These are phyloP conservation scores for Phasianus colchicus DNA, from an alignment of 2,113 vertebrate genomes.

Conservation along the genomic window DNA sequence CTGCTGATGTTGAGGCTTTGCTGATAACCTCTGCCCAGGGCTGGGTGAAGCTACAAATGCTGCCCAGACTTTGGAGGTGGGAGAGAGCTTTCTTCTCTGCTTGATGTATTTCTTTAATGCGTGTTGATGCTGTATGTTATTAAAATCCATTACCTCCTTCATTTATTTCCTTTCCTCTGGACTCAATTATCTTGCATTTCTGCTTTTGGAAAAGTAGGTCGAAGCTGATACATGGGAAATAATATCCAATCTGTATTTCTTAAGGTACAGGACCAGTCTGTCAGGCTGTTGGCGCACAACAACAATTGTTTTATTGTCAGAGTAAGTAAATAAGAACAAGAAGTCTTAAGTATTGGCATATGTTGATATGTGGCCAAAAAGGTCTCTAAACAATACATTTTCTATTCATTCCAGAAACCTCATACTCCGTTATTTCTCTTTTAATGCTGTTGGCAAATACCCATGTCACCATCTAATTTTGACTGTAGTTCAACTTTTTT, in stretches of 20 bases:
- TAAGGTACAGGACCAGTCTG: conserved; percentile 59
- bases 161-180: conserved; percentile 62
- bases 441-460: conserved; percentile 76
- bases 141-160: conserved; percentile 66
- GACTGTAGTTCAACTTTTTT: conserved; percentile 69
- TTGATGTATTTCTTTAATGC: conserved; percentile 13
- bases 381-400: conserved; percentile 70
- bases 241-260: conserved; percentile 39
- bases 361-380: conserved; percentile 69
- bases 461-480: conserved; percentile 75
- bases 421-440: conserved; percentile 73
- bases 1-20: neutral
- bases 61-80: neutral
- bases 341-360: conserved; percentile 75
- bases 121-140: conserved; percentile 33
- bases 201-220: neutral
- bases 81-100: neutral
- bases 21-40: neutral
- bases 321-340: conserved; percentile 73
- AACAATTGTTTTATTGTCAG: conserved; percentile 76
- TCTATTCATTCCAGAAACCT: conserved; percentile 75
- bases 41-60: neutral
- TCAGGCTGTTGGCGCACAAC: conserved; percentile 74
- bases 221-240: conserved; percentile 26
- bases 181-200: conserved; percentile 43